Evolutionary conservation across 2,797 vertebrate genomes (phyloP), one percentile per base, ranked within the genome.

Genomic region (Sphenodon punctatus): DNA sequence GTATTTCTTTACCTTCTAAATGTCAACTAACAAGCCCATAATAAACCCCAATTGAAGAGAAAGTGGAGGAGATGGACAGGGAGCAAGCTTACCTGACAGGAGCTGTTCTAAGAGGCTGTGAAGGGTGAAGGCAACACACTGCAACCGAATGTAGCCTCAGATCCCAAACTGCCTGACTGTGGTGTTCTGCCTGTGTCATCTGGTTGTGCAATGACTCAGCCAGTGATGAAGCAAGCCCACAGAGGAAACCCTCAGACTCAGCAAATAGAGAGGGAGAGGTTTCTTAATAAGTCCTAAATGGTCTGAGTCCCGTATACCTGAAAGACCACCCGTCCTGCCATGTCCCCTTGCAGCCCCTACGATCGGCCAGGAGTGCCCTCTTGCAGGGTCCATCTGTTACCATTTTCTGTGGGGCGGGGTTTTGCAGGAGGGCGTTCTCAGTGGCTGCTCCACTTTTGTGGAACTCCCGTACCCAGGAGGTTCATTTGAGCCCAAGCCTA

Each of bases 201-300:
- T 46, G 41, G 46, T 65, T 19, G 72, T 46, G 41, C 36, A 32
- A 61, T 83, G 81, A 83, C 61, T 78, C 81, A 70, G 67, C 59
- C 30, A 49, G 49, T n/a, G 64, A 65, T 30, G 36, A 30, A 7
- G 3, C 34, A 42, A 41, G 10, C 23, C 49, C 60, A 48, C 61
- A 42, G 46, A 48, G 66, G 32, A 64, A 75, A 39, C 36, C 36
- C 56, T 22, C 38, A 43, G 51, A 25, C 39, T 60, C 53, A 42
- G 56, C 12, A 34, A 10, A 15, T n/a, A 14, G 30, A n/a, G 7
- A 70, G 32, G 5, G 17, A 19, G 80, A 32, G 41, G 13, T 46
- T 7, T 4, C 12, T 15, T 39, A 27, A 27, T 32, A 49, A 32
- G 68, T 55, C 61, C 46, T 60, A n/a, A n/a, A n/a, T n/a, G n/a